phyloP scores from a whole-genome alignment of 2,797 vertebrate genomes.

The Protosalanx chinensis region DNA sequence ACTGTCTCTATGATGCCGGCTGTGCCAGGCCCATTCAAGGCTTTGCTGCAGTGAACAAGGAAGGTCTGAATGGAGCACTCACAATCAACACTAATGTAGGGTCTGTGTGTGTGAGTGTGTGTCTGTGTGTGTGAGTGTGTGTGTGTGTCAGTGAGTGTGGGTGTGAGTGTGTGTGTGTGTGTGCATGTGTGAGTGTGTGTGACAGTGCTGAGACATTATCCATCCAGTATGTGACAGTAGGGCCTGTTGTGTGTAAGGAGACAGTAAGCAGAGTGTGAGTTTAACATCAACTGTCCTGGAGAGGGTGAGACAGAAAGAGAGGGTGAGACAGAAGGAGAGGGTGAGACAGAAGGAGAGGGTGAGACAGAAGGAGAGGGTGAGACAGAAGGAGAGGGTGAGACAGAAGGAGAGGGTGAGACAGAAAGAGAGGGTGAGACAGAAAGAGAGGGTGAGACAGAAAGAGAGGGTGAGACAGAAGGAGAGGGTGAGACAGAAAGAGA shows the following conservation, averaged over 20 bases:
- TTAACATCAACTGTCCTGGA: neutral
- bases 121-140: too few relatives aligned
- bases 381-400: neutral
- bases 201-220: neutral
- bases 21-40: neutral
- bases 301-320: neutral
- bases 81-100: neutral
- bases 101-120: neutral
- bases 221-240: slow-evolving; percentile 10
- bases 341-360: neutral
- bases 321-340: neutral
- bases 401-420: neutral
- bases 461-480: too few relatives aligned
- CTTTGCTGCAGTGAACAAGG: neutral
- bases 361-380: neutral
- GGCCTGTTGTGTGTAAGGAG: neutral
- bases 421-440: neutral
- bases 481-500: too few relatives aligned
- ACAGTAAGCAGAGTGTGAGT: neutral
- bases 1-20: neutral
- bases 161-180: too few relatives aligned
- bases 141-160: too few relatives aligned
- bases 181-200: neutral
- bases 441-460: neutral
- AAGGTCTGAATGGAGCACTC: neutral